Base-by-base conservation (phyloP, 2,797 vertebrate species). In the Amniataba percoides region DNA sequence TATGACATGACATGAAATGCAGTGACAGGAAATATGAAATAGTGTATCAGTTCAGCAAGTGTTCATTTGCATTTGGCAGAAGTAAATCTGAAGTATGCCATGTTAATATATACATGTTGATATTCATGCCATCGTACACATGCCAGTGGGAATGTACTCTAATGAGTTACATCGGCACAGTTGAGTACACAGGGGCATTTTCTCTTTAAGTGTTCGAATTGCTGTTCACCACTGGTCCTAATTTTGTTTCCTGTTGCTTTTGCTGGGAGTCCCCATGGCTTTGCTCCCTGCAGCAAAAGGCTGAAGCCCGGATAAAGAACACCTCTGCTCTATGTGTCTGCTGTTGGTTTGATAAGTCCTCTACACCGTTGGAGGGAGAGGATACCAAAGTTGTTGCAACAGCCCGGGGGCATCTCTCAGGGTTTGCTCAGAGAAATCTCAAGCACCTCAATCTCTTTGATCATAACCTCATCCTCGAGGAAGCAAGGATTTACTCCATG, bases 361-460 rank as follows among this genome's bases (percentile, higher is more conserved):
- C 73, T 62, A 79, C 76, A 68, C 51, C 7, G 19, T 76, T 77
- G 67, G 68, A 77, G 43, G 48, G 68, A 86, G 71, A 80, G 68
- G 86, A 87, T 80, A 80, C 73, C 5, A 18, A 75, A 88, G 79
- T 62, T 88, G 80, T 77, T 87, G 88, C 78, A 80, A 40, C 63
- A 85, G 88, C 90, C 87, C 6, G 1, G 14, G 75, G 90, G 76
- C 87, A 80, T 91, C 87, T 91, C 84, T 77, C 36, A 67, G 87
- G 84, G 82, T 83, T 88, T 78, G 74, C 86, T 87, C 45, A 13
- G 58, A 85, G 84, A 86, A 83, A 86, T 87, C 80, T 78, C 66
- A 88, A 82, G 84, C 79, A 90, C 85, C 89, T 83, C 71, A 82
- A 64, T 80, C 68, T 84, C 82, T 92, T 92, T 93, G 91, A 93